Conservation (phyloP, 1,140 invertebrate species). For the Hyphantria cunea region DNA sequence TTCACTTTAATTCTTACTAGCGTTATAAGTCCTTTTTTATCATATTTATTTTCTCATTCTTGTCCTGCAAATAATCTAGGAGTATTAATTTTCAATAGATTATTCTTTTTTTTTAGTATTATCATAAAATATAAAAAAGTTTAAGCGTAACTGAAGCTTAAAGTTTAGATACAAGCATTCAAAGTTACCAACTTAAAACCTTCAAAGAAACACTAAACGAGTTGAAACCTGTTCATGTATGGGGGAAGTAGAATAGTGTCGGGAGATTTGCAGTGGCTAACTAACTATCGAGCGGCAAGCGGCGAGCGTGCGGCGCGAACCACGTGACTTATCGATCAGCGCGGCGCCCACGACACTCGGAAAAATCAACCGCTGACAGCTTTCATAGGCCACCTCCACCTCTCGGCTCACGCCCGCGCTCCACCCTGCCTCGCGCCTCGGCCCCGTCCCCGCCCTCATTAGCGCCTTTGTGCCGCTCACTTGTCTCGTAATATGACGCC, state of each 20-base stretch:
- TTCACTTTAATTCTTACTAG: neutral
- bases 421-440: slow-evolving; percentile 32
- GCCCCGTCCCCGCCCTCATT: slow-evolving; percentile 64
- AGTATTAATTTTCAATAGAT: neutral
- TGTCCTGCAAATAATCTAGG: too few relatives aligned
- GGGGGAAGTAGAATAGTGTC: slow-evolving; percentile 51
- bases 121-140: too few relatives aligned
- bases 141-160: too few relatives aligned
- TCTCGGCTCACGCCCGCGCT: slow-evolving; percentile 24
- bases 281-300: slow-evolving; percentile 74
- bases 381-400: slow-evolving; percentile 61
- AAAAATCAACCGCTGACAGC: slow-evolving; percentile 81
- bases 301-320: slow-evolving; percentile 53
- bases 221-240: slow-evolving; percentile 25
- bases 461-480: slow-evolving; percentile 76
- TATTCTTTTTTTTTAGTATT: too few relatives aligned
- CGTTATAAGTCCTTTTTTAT: neutral
- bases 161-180: too few relatives aligned
- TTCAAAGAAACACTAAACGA: slow-evolving; percentile 12
- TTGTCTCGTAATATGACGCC: slow-evolving; percentile 75
- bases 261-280: slow-evolving; percentile 74
- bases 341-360: slow-evolving; percentile 75
- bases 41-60: neutral
- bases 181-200: neutral
- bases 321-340: slow-evolving; percentile 81